These are phyloP conservation scores for Helicoverpa assulta DNA, from an alignment of 2,888 invertebrate genomes.

Conservation along the genomic window DNA sequence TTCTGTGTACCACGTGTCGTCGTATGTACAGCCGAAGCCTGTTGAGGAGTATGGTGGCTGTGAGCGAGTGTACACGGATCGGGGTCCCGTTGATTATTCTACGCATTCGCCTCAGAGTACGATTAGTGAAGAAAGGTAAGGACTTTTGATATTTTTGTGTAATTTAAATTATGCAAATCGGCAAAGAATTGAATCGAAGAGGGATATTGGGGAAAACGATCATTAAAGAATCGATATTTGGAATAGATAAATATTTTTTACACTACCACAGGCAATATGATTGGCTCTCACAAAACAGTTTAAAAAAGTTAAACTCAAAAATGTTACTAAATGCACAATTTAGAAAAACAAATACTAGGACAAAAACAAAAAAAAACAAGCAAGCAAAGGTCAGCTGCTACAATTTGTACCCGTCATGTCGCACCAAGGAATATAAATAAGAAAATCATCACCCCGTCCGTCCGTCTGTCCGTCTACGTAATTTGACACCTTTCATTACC, in stretches of 20 bases:
- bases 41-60: slow-evolving; percentile 81
- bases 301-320: neutral
- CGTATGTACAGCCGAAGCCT: slow-evolving; percentile 80
- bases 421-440: slow-evolving; percentile 74
- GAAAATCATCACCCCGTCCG: slow-evolving; percentile 82
- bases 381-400: slow-evolving; percentile 75
- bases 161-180: too few relatives aligned
- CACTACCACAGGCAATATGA: too few relatives aligned
- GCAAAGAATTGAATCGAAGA: too few relatives aligned
- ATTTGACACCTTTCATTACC: slow-evolving; percentile 90
- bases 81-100: slow-evolving; percentile 88
- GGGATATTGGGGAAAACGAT: too few relatives aligned
- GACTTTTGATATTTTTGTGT: neutral
- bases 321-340: slow-evolving; percentile 29
- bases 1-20: slow-evolving; percentile 80
- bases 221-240: too few relatives aligned
- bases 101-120: slow-evolving; percentile 88
- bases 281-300: too few relatives aligned
- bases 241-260: too few relatives aligned
- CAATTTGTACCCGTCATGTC: slow-evolving; percentile 77
- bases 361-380: slow-evolving; percentile 70
- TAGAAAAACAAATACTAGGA: slow-evolving; percentile 60
- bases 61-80: slow-evolving; percentile 82
- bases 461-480: slow-evolving; percentile 81
- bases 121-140: slow-evolving; percentile 86